phyloP scores from a whole-genome alignment of 1,140 invertebrate species.

The Platyscapa corneri region DNA sequence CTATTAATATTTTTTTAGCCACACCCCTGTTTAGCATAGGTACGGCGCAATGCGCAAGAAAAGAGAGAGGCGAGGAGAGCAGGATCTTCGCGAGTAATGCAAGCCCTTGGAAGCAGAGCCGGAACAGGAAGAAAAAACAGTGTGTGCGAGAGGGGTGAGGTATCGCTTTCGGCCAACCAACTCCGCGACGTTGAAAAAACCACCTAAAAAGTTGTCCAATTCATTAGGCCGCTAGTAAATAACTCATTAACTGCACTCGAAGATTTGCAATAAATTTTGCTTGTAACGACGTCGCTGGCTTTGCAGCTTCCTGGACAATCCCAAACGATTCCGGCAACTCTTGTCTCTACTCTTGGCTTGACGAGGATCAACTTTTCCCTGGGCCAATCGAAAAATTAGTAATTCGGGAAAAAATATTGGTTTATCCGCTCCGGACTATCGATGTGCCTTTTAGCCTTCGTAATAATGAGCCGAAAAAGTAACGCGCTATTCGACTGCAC shows the following conservation, averaged over 20 bases:
- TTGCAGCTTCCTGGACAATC: background rate
- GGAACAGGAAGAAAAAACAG: slow-evolving; percentile 9
- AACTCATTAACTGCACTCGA: slow-evolving; percentile 33
- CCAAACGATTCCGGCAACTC: too few relatives aligned
- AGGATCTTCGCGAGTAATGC: slow-evolving; percentile 34
- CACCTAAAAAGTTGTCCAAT: background rate
- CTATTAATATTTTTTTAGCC: slow-evolving; percentile 70
- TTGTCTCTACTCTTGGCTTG: too few relatives aligned
- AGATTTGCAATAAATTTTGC: background rate
- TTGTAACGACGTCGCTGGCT: background rate
- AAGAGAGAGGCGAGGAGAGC: background rate
- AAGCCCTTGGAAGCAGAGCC: slow-evolving; percentile 30
- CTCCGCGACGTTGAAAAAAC: slow-evolving; percentile 21
- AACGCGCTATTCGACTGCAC: too few relatives aligned
- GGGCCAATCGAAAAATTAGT: too few relatives aligned
- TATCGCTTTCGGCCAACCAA: slow-evolving; percentile 31
- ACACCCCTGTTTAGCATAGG: slow-evolving; percentile 72
- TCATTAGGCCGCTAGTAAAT: slow-evolving; percentile 14
- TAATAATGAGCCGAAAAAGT: too few relatives aligned
- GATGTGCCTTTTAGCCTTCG: too few relatives aligned
- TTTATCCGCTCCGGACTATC: too few relatives aligned
- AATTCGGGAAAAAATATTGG: too few relatives aligned
- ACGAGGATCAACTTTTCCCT: too few relatives aligned
- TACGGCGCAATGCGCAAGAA: slow-evolving; percentile 44
- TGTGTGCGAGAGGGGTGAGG: background rate